Evolutionary conservation across 2,113 vertebrate genomes (phyloP).

Genomic region (Lichenostomus cassidix): DNA sequence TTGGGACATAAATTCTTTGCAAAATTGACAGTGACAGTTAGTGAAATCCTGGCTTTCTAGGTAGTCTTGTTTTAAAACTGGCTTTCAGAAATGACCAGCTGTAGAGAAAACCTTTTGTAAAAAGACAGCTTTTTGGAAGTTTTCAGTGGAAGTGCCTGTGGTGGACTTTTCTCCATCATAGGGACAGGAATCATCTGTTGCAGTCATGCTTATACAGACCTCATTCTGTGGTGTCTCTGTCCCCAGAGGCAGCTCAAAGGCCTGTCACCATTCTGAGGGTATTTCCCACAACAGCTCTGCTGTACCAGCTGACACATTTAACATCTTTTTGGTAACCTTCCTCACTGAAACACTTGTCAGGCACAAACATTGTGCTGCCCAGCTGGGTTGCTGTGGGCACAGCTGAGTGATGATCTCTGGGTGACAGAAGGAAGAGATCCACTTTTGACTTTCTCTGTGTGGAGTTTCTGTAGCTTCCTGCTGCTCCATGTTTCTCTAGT

Average conservation of each 20-base stretch:
- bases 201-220: neutral
- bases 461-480: neutral
- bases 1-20: neutral
- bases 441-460: neutral
- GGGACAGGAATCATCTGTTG: neutral
- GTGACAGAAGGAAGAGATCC: neutral
- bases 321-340: neutral
- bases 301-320: neutral
- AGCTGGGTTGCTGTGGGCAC: neutral
- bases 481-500: neutral
- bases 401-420: neutral
- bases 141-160: neutral
- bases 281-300: neutral
- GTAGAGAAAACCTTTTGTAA: neutral
- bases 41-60: neutral
- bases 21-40: neutral
- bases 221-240: neutral
- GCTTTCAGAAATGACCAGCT: neutral
- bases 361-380: neutral
- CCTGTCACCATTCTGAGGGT: neutral
- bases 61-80: neutral
- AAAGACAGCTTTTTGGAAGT: neutral
- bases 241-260: neutral
- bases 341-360: neutral
- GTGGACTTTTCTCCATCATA: neutral